phyloP scores from a whole-genome alignment of 2,797 vertebrate genomes.

The Champsocephalus esox region DNA sequence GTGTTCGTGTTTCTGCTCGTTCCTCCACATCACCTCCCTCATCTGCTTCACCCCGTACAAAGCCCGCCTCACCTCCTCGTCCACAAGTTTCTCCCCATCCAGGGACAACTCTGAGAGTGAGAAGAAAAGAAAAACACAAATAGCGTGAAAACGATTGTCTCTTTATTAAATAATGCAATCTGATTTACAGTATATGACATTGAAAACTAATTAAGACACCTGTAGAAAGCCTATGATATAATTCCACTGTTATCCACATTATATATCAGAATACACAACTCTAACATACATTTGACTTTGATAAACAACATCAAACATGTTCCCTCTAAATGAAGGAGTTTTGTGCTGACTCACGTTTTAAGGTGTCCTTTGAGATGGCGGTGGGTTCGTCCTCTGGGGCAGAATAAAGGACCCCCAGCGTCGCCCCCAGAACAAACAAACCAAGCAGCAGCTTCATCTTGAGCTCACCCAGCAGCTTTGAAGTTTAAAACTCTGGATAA shows the following conservation, averaged over 20 bases:
- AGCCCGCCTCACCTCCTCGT: slow-evolving; percentile 89
- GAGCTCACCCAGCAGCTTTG: slow-evolving; percentile 23
- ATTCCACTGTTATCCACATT: not conserved
- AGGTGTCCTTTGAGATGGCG: slow-evolving; percentile 71
- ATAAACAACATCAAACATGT: not conserved
- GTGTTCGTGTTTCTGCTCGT: slow-evolving; percentile 88
- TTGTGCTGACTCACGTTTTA: slow-evolving; percentile 82
- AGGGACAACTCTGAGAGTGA: slow-evolving; percentile 84
- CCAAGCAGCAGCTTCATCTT: slow-evolving; percentile 86
- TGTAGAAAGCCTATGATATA: not conserved
- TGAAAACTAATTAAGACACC: not conserved
- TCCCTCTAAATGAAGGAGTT: not conserved
- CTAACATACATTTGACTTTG: not conserved
- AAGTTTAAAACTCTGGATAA: not conserved
- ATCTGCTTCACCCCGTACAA: slow-evolving; percentile 92
- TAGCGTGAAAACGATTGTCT: not conserved
- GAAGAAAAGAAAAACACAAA: not conserved
- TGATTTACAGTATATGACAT: not conserved
- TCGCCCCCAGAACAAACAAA: slow-evolving; percentile 73
- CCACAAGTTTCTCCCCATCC: slow-evolving; percentile 86
- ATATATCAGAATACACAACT: not conserved
- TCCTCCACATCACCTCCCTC: slow-evolving; percentile 91
- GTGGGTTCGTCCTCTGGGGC: slow-evolving; percentile 69
- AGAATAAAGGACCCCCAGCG: slow-evolving; percentile 74
- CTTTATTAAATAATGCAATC: not conserved